Conservation (phyloP, 1,140 invertebrate species). For the Drosophila repleta region DNA sequence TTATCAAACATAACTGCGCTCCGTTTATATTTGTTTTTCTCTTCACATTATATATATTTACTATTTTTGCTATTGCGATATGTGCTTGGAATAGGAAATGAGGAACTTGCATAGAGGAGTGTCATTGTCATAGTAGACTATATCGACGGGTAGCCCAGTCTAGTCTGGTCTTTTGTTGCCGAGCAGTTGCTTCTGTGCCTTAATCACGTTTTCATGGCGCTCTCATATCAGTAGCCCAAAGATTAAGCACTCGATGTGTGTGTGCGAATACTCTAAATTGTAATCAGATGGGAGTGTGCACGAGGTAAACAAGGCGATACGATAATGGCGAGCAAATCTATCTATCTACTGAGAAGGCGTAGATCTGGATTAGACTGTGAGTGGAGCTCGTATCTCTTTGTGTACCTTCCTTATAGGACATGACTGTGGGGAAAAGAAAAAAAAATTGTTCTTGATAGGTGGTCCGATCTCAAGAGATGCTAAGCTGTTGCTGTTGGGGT, state of each 20-base stretch:
- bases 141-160: no score
- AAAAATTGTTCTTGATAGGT: neutral
- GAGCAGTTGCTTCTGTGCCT: slow-evolving; percentile 1
- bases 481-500: no score
- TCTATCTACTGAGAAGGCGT: no score
- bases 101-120: slow-evolving; percentile 22
- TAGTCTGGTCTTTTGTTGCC: neutral
- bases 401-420: no score
- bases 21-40: slow-evolving; percentile 8
- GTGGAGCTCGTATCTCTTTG: no score
- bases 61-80: slow-evolving; percentile 43
- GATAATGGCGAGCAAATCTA: no score
- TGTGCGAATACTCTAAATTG: slow-evolving; percentile 24
- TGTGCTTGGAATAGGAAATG: slow-evolving; percentile 24
- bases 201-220: slow-evolving; percentile 30
- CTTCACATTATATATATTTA: slow-evolving; percentile 15
- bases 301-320: slow-evolving; percentile 4
- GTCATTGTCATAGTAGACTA: slow-evolving; percentile 22
- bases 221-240: slow-evolving; percentile 29
- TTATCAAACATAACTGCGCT: neutral
- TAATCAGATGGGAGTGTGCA: slow-evolving; percentile 1
- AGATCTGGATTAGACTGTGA: no score
- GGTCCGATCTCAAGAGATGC: no score
- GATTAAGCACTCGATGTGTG: slow-evolving; percentile 23
- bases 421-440: neutral